Evolutionary conservation across 2,113 vertebrate genomes (phyloP).

Genomic region (Mionectes macconnelli): DNA sequence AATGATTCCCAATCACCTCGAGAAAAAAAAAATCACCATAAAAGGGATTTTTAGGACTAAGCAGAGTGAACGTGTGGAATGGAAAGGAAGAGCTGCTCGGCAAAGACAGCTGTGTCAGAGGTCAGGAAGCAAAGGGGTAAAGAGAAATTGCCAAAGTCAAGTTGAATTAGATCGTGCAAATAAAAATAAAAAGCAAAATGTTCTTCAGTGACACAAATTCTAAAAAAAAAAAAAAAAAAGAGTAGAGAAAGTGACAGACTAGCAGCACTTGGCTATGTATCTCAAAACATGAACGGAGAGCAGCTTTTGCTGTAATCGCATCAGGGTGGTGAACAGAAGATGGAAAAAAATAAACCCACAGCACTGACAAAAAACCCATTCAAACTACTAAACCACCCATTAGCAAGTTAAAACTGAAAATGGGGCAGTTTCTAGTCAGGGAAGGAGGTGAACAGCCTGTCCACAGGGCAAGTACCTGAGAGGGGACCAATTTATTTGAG

Average conservation of each 20-base stretch:
- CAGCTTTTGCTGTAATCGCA: not conserved
- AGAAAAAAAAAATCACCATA: not conserved
- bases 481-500: not conserved
- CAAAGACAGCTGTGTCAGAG: not conserved
- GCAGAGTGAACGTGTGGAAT: not conserved
- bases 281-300: not conserved
- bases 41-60: not conserved
- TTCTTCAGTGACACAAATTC: not conserved
- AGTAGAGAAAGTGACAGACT: not conserved
- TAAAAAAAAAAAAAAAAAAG: not conserved
- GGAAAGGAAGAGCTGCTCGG: not conserved
- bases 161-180: slow-evolving; percentile 17
- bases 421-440: not conserved
- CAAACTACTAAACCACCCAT: not conserved
- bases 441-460: not conserved
- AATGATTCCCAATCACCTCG: not conserved
- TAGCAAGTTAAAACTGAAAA: not conserved
- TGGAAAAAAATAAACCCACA: not conserved
- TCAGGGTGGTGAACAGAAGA: not conserved
- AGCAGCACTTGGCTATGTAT: not conserved
- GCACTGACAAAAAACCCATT: fast-evolving
- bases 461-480: not conserved
- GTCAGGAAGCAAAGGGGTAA: slow-evolving; percentile 23
- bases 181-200: slow-evolving; percentile 10
- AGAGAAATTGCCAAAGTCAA: slow-evolving; percentile 17